Base-by-base conservation (phyloP, 2,113 vertebrate species). In the Urocolius indicus region DNA sequence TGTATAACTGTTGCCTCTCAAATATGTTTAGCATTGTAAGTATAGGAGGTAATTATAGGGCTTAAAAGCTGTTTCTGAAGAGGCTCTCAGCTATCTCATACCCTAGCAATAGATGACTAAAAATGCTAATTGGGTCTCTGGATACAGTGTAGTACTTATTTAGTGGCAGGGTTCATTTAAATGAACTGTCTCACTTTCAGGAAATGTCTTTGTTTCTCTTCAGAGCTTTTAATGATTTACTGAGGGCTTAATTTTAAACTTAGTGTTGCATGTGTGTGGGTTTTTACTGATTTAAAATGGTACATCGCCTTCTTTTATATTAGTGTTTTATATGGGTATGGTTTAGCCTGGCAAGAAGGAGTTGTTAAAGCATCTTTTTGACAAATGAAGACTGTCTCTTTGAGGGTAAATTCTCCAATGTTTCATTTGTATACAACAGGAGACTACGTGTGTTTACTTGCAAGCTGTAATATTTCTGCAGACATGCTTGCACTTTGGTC, bases 1-100 rank as follows among this genome's bases (percentile, higher is more conserved):
- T 59, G 87, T 96, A 48, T 89, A 97, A 97, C 96, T 85, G 93
- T 92, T 96, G 94, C 96, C 87, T 97, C 93, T 97, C 94, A 87
- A 96, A 95, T 93, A 95, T 93, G 95, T 96, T 98, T 94, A 95
- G 91, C 24, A 36, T 89, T 94, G 79, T 94, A 86, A 97, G 95
- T 54, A 81, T 93, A 67, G 94, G 89, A 95, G 92, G 94, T 97
- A 96, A 94, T 96, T 96, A 96, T 8, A 94, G 94, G 91, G 95
- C 91, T 96, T 93, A 93, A 93, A 94, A 96, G 82, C 96, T 81
- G 85, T 87, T 97, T 86, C 71, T 88, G 91, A 93, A 96, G 96
- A 97, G 95, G 95, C 94, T 97, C 89, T 97, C 75, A 45, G 95
- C 82, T 94, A 91, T 95, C 80, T 93, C 89, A 91, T 93, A 81